A percentile compares a stretch with the other conserved stretches of the same genome.
Evolutionary conservation across 2,797 vertebrate genomes (phyloP).

Genomic region (Podarcis lilfordi): DNA sequence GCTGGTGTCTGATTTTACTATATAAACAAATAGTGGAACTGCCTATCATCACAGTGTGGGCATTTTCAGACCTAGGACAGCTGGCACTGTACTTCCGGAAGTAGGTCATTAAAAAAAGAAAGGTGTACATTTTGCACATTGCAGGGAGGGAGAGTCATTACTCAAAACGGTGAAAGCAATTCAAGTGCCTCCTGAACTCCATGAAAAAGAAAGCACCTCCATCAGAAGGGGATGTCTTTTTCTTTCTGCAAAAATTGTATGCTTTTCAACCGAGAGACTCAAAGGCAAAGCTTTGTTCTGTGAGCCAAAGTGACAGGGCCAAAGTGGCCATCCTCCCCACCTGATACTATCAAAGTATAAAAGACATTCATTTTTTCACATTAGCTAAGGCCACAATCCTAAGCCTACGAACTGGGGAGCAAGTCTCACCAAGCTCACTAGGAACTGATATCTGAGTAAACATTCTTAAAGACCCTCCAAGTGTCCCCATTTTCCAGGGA

Average conservation of each 20-base stretch:
- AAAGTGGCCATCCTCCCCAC: fast-evolving
- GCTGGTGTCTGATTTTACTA: conserved; percentile 22
- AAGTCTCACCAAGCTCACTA: not conserved
- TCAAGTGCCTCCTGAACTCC: not conserved
- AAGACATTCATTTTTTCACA: not conserved
- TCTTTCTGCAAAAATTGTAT: not conserved
- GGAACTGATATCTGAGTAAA: not conserved
- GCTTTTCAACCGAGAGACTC: not conserved
- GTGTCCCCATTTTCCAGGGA: too few relatives aligned
- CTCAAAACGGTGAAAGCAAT: not conserved
- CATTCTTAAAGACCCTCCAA: not conserved
- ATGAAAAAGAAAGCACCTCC: not conserved
- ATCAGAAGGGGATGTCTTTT: not conserved
- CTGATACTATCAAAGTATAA: not conserved
- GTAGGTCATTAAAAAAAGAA: conserved; percentile 40
- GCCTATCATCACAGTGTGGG: conserved; percentile 25
- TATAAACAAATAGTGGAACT: conserved; percentile 35
- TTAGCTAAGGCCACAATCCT: not conserved
- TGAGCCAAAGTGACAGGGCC: fast-evolving
- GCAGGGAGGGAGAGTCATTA: conserved; percentile 31
- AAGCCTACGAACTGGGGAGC: not conserved
- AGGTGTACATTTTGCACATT: not conserved
- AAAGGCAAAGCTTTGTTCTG: not conserved
- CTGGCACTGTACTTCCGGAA: conserved; percentile 45
- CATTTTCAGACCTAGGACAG: conserved; percentile 42